These are phyloP conservation scores for Tyria jacobaeae DNA, from an alignment of 2,888 invertebrate species.

Conservation along the genomic window DNA sequence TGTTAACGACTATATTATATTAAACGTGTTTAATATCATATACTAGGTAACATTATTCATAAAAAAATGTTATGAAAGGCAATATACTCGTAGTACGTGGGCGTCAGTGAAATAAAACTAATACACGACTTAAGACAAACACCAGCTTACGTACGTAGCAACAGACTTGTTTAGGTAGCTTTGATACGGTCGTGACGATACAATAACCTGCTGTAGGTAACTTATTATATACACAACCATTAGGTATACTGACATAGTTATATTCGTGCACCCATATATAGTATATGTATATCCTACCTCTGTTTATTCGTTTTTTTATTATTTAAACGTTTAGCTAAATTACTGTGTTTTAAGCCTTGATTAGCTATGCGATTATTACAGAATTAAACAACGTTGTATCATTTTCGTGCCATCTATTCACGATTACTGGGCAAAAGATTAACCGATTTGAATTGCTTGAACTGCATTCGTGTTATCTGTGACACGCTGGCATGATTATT, in stretches of 20 bases:
- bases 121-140: constrained; percentile 44
- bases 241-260: background rate
- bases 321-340: background rate
- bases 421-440: background rate
- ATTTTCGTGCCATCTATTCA: background rate
- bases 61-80: constrained; percentile 6
- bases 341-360: background rate
- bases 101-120: constrained; percentile 40
- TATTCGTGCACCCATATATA: constrained; percentile 1
- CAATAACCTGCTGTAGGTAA: constrained; percentile 41
- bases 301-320: background rate
- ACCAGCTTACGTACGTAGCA: constrained; percentile 45
- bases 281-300: background rate
- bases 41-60: too few relatives aligned
- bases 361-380: background rate
- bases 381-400: background rate
- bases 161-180: constrained; percentile 32
- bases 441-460: background rate
- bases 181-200: constrained; percentile 33
- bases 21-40: background rate
- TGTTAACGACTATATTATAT: background rate
- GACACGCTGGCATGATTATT: too few relatives aligned
- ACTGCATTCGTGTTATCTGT: background rate
- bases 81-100: constrained; percentile 34
- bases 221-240: background rate